phyloP scores from a whole-genome alignment of 2,113 vertebrate species.

The Oreochromis spilurus region DNA sequence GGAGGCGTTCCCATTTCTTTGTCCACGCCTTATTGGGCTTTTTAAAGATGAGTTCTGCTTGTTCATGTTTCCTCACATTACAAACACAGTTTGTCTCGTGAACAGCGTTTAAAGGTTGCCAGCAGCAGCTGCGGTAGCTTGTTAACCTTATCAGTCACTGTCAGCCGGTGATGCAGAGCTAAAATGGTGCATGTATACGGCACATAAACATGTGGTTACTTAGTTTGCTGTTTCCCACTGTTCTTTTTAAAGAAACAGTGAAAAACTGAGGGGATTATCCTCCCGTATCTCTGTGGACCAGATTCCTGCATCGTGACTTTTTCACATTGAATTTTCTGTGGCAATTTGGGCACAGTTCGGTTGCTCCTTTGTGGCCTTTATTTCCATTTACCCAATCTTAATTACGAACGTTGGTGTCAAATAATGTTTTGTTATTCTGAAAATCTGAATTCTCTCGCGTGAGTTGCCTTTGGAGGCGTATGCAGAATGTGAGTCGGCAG shows the following conservation, averaged over 20 bases:
- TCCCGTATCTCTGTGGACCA: slow-evolving; percentile 49
- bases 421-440: slow-evolving; percentile 24
- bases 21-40: not conserved
- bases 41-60: not conserved
- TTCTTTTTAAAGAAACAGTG: slow-evolving; percentile 7
- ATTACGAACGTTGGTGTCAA: slow-evolving; percentile 17
- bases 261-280: slow-evolving; percentile 42
- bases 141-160: not conserved
- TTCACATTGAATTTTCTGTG: slow-evolving; percentile 19
- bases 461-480: not conserved
- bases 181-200: not conserved
- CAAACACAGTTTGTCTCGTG: not conserved
- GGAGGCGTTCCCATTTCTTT: not conserved
- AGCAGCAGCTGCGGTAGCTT: not conserved
- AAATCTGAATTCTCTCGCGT: slow-evolving; percentile 3
- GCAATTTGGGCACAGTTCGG: slow-evolving; percentile 9
- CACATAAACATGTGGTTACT: not conserved
- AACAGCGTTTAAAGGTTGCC: not conserved
- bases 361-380: not conserved
- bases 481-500: slow-evolving; percentile 24
- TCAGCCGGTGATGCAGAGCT: not conserved
- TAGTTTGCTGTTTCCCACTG: not conserved
- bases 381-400: slow-evolving; percentile 2
- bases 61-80: not conserved
- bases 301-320: slow-evolving; percentile 12